These are phyloP conservation scores for human DNA, from an alignment of 2,113 vertebrate species.

Conservation along the genomic window DNA sequence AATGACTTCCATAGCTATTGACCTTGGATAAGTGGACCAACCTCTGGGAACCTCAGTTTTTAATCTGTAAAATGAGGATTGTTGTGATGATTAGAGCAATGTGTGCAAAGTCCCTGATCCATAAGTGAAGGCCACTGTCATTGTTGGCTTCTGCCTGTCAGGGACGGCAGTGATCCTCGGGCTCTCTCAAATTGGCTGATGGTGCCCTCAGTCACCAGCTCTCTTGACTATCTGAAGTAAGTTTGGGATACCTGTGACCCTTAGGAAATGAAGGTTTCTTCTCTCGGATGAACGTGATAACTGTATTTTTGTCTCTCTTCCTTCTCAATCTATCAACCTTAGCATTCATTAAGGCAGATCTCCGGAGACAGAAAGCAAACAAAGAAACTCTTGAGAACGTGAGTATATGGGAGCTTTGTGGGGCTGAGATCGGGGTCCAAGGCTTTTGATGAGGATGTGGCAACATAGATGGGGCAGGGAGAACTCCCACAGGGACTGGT, in stretches of 20 bases:
- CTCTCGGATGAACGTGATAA: slow-evolving; percentile 3
- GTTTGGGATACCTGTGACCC: not conserved
- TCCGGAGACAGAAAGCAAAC: slow-evolving; percentile 92
- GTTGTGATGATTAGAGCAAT: not conserved
- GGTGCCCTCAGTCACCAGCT: not conserved
- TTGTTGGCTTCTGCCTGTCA: not conserved
- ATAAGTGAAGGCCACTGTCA: not conserved
- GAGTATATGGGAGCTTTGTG: slow-evolving; percentile 80
- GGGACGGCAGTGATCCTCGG: not conserved
- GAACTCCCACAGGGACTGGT: not conserved
- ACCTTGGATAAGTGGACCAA: not conserved
- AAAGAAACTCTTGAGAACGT: slow-evolving; percentile 81
- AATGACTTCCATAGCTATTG: not conserved
- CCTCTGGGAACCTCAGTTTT: not conserved
- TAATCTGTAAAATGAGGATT: not conserved
- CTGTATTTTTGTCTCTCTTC: slow-evolving; percentile 33
- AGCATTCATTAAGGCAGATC: slow-evolving; percentile 94
- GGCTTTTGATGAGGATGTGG: not conserved
- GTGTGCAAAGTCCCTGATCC: not conserved
- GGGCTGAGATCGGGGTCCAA: not conserved
- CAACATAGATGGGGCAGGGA: not conserved
- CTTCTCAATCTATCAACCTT: slow-evolving; percentile 45
- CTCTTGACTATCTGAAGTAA: not conserved
- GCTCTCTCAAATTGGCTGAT: not conserved
- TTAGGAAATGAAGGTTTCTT: not conserved